Evolutionary conservation across 2,797 vertebrate genomes (phyloP).

Genomic region (Danio kyathit): DNA sequence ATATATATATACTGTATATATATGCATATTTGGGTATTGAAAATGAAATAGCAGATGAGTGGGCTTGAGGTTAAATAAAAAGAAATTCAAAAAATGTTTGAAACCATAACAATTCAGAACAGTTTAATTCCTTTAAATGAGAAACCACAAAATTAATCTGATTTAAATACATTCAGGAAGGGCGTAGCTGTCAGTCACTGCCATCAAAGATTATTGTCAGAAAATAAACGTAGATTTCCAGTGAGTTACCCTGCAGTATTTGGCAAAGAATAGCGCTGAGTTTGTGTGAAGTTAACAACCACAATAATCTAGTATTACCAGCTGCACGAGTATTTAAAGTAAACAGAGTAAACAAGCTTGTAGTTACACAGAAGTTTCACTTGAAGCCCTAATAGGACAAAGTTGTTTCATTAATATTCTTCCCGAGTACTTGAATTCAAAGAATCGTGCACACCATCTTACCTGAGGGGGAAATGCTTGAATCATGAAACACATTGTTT

Average conservation of each 20-base stretch:
- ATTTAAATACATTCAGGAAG: background rate
- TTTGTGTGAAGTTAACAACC: background rate
- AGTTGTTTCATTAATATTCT: no score
- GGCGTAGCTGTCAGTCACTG: background rate
- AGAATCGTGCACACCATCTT: no score
- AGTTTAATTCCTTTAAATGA: conserved; percentile 5
- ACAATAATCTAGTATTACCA: background rate
- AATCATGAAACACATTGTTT: no score
- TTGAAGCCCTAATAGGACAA: no score
- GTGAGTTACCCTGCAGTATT: background rate
- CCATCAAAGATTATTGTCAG: background rate
- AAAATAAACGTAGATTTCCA: background rate
- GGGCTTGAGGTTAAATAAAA: background rate
- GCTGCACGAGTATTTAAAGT: background rate
- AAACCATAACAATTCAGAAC: background rate
- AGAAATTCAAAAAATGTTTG: background rate
- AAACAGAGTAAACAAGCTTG: background rate
- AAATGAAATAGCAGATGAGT: background rate
- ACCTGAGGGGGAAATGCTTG: no score
- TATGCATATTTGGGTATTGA: no score
- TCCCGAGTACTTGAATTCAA: no score
- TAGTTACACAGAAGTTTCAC: no score
- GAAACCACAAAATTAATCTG: background rate
- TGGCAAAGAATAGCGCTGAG: background rate
- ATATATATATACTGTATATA: no score